Evolutionary conservation across 2,797 vertebrate genomes (phyloP).

Genomic region (Catharus ustulatus): DNA sequence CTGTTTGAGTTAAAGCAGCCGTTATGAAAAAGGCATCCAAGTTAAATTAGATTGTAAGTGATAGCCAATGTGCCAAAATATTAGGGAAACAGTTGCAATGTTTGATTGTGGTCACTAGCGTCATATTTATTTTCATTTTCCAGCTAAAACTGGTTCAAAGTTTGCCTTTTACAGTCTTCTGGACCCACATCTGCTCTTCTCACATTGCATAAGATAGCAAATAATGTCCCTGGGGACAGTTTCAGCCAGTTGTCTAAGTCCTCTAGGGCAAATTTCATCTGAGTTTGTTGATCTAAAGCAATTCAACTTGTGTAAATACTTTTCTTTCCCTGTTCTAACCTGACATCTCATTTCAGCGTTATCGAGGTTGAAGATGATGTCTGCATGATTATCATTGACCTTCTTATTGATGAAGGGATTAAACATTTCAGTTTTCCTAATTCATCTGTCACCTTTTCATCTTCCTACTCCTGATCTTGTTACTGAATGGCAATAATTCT

Average conservation of each 20-base stretch:
- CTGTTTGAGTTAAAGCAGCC: neutral
- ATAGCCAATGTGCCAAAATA: neutral
- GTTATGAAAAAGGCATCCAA: neutral
- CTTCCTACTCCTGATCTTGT: neutral
- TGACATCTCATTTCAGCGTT: neutral
- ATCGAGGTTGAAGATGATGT: neutral
- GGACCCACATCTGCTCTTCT: neutral
- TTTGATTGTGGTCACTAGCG: neutral
- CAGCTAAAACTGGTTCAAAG: neutral
- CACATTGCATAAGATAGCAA: neutral
- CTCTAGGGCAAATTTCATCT: neutral
- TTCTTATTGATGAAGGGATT: neutral
- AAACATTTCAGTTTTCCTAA: neutral
- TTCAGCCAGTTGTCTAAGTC: neutral
- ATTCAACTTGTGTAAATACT: neutral
- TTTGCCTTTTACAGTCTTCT: slow-evolving; percentile 7
- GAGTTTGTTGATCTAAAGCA: slow-evolving; percentile 9
- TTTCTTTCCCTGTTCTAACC: neutral
- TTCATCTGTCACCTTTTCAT: neutral
- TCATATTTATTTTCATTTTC: neutral
- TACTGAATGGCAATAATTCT: neutral
- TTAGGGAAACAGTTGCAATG: neutral
- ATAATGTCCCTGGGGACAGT: neutral
- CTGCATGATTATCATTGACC: neutral
- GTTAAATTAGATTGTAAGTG: neutral